Conservation (phyloP, 1,140 invertebrate species). For the Trachymyrmex septentrionalis region DNA sequence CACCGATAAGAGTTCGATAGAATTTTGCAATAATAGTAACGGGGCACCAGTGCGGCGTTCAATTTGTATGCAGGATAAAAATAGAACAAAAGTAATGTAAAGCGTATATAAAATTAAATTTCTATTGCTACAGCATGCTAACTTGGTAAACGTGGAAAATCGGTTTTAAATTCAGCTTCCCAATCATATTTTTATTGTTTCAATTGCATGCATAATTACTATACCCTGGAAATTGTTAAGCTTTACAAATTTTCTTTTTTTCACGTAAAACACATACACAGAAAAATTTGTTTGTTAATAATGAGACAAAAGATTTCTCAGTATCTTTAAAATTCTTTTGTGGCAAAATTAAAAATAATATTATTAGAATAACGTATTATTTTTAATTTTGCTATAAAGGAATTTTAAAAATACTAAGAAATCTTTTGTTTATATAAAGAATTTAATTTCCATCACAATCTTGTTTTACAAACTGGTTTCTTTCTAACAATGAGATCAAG, state of each 20-base stretch:
- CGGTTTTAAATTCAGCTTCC: slow-evolving; percentile 31
- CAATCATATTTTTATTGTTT: slow-evolving; percentile 36
- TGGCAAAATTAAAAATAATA: too few relatives aligned
- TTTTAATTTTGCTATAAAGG: neutral
- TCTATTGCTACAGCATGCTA: slow-evolving; percentile 10
- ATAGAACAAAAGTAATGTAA: slow-evolving; percentile 30
- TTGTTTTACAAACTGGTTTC: neutral
- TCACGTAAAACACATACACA: neutral
- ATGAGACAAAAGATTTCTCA: neutral
- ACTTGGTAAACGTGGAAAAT: slow-evolving; percentile 10
- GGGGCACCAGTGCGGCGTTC: too few relatives aligned
- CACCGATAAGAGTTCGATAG: neutral
- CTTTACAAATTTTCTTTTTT: slow-evolving; percentile 13
- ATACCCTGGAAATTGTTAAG: slow-evolving; percentile 12
- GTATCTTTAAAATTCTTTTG: too few relatives aligned
- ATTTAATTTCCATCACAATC: neutral
- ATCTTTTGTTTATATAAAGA: neutral
- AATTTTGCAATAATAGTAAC: neutral
- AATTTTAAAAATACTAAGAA: neutral
- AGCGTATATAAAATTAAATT: slow-evolving; percentile 45
- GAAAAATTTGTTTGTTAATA: slow-evolving; percentile 31
- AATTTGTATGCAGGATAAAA: neutral
- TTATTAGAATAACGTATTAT: too few relatives aligned
- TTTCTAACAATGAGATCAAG: too few relatives aligned
- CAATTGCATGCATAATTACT: slow-evolving; percentile 42